Evolutionary conservation across 2,797 vertebrate species (phyloP).

Genomic region (Ispidina picta): DNA sequence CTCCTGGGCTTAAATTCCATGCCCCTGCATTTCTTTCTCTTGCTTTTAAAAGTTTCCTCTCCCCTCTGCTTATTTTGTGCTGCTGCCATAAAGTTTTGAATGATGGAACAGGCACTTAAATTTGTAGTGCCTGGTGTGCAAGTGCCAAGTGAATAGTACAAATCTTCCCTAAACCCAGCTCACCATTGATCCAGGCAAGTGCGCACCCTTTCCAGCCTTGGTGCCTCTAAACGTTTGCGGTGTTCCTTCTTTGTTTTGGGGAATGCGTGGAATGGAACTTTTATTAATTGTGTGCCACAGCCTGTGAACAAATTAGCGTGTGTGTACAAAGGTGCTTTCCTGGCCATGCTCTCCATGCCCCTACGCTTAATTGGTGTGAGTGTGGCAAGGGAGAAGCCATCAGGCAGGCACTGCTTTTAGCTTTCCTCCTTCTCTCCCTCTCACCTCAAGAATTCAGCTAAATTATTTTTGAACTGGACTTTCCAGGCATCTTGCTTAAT

Average conservation of each 20-base stretch:
- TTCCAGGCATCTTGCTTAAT: constrained; percentile 32
- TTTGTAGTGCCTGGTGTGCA: neutral
- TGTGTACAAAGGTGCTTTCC: constrained; percentile 32
- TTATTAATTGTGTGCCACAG: neutral
- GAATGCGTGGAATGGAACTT: neutral
- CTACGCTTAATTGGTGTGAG: constrained; percentile 7
- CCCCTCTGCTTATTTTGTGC: neutral
- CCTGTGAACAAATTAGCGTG: constrained; percentile 28
- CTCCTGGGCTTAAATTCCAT: neutral
- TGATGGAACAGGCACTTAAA: neutral
- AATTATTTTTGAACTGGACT: neutral
- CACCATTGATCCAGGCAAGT: neutral
- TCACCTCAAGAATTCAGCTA: constrained; percentile 16
- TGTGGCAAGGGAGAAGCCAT: neutral
- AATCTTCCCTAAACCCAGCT: neutral
- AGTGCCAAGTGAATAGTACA: neutral
- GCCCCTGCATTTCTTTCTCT: neutral
- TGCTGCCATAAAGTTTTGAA: neutral
- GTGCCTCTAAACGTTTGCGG: neutral
- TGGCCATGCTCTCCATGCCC: neutral
- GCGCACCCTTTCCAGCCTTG: neutral
- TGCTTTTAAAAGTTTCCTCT: neutral
- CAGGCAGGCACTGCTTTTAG: neutral
- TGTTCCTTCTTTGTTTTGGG: neutral
- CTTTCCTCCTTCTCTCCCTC: neutral